These are phyloP conservation scores for Ailuropoda melanoleuca DNA, from an alignment of 2,113 vertebrate genomes.

Conservation along the genomic window DNA sequence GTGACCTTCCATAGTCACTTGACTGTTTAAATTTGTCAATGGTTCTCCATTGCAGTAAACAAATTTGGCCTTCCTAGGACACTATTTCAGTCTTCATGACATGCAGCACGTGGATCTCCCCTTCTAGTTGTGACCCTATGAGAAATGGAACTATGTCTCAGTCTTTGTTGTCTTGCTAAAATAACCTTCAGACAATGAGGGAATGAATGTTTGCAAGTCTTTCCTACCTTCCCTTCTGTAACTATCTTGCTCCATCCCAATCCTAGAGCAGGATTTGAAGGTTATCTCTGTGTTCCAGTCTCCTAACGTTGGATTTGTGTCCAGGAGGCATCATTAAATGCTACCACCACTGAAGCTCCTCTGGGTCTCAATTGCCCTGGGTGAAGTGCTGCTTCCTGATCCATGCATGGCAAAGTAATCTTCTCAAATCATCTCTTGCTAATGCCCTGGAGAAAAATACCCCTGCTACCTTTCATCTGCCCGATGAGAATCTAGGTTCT, in stretches of 20 bases:
- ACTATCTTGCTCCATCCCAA: no score
- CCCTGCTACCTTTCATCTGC: background rate
- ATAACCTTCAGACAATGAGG: background rate
- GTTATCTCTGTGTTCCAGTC: background rate
- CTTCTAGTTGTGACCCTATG: no score
- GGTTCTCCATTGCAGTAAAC: background rate
- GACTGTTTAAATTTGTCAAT: background rate
- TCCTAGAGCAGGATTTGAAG: background rate
- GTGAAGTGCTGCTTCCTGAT: background rate
- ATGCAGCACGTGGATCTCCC: fast-evolving
- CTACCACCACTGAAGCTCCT: background rate
- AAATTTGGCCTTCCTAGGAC: background rate
- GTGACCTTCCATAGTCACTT: background rate
- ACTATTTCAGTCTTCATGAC: background rate
- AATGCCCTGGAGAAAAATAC: background rate
- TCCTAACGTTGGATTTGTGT: background rate
- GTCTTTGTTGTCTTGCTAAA: no score
- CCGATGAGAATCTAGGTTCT: background rate
- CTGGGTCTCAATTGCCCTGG: background rate
- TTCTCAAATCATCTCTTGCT: background rate
- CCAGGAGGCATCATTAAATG: background rate
- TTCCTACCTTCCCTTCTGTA: background rate
- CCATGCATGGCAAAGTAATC: background rate
- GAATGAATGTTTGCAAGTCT: no score
- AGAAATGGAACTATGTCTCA: background rate